Evolutionary conservation across 2,113 vertebrate genomes (phyloP).

Genomic region (Corynorhinus townsendii): DNA sequence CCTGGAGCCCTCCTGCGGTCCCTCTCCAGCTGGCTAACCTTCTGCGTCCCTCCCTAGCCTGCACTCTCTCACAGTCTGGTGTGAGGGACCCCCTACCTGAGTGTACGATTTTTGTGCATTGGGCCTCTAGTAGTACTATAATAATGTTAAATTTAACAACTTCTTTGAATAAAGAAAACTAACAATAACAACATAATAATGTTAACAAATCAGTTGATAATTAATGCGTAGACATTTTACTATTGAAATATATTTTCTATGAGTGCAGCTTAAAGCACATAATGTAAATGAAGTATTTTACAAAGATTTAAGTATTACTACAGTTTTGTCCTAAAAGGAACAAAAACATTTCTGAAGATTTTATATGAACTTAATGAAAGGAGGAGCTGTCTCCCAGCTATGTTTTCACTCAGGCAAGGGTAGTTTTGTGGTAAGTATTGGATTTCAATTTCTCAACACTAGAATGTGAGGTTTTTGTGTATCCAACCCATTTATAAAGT

Average conservation of each 20-base stretch:
- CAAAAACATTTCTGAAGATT: not conserved
- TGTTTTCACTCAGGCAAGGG: not conserved
- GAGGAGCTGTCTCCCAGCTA: accelerated
- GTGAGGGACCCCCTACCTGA: no score
- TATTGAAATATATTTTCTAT: not conserved
- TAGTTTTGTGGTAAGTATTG: not conserved
- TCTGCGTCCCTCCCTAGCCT: no score
- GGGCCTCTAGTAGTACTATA: not conserved
- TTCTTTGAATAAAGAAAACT: not conserved
- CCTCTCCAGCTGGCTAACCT: no score
- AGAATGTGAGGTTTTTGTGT: not conserved
- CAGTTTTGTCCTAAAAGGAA: not conserved
- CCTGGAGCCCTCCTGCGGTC: no score
- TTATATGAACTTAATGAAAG: not conserved
- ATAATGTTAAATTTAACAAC: not conserved
- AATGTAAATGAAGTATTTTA: not conserved
- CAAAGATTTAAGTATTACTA: not conserved
- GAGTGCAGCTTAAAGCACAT: not conserved
- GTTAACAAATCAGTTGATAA: not conserved
- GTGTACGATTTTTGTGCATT: no score
- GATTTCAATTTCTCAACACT: not conserved
- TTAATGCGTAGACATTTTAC: not conserved
- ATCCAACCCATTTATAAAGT: not conserved
- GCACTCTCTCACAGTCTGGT: no score
- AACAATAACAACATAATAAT: not conserved